Base-by-base conservation (phyloP, 2,113 vertebrate species). In the Sinocyclocheilus grahami region DNA sequence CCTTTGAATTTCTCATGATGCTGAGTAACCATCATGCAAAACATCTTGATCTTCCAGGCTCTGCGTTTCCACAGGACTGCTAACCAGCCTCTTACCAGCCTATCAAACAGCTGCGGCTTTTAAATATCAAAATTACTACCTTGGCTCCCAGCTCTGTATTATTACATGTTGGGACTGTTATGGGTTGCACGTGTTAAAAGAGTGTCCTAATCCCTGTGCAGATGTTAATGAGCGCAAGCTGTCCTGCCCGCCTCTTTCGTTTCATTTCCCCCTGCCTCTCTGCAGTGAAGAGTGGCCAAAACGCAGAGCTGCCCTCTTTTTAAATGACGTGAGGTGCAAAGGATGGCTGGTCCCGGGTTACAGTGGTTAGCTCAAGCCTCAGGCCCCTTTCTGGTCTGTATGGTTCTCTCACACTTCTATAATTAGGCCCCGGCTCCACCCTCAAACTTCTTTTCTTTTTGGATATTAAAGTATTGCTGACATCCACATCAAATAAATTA, bases 381-480 rank as follows among this genome's bases (percentile, higher is more conserved):
- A 87, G 83, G 81, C 75, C 84, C 42, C 86, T 78, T 62, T 65
- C 88, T 78, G 89, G 92, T 88, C 87, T 81, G 11, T 74, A 90
- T 58, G 92, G 90, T 91, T 93, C 91, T 88, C 87, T 92, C 90
- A 91, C 90, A 90, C 90, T 89, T 91, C 91, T 48, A 88, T 92
- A 92, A 91, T 93, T 91, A 93, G 84, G 69, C 67, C 3, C 48
- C 84, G n/a, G 16, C 91, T 92, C 91, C 91, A 91, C 91, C 91
- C 90, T 90, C 69, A 69, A 89, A 84, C 82, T 82, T 88, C 86
- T 90, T 91, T 92, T 91, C 86, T 87, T 92, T 91, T 83, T 60
- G 81, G 71, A 88, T 91, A 90, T 92, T 91, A 92, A 91, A 91
- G 87, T 87, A 90, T 92, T 91, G 88, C 91, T 91, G 91, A 92